These are phyloP conservation scores for Embiotoca jacksoni DNA, from an alignment of 2,113 vertebrate genomes.

Conservation along the genomic window DNA sequence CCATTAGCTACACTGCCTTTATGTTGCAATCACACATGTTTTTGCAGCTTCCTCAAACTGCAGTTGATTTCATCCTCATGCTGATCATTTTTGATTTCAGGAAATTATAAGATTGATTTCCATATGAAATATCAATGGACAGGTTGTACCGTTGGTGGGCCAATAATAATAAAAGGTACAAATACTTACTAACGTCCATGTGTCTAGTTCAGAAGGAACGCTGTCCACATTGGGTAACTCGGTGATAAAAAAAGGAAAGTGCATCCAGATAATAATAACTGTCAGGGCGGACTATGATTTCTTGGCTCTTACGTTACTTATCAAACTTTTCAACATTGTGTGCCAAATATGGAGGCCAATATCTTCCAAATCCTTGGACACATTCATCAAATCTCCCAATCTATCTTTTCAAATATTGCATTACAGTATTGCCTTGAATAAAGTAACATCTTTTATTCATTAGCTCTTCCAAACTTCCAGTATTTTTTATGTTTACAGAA, in stretches of 20 bases:
- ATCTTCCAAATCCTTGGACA: slow-evolving; percentile 8
- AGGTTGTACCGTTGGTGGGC: not conserved
- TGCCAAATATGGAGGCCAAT: not conserved
- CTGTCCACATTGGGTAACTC: slow-evolving; percentile 17
- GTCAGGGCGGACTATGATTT: slow-evolving; percentile 28
- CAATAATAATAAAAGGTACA: no score
- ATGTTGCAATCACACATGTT: no score
- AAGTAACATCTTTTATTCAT: not conserved
- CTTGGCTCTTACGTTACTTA: slow-evolving; percentile 20
- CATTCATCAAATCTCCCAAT: slow-evolving; percentile 6
- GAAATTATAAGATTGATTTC: slow-evolving; percentile 8
- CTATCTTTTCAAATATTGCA: not conserved
- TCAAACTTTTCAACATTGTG: slow-evolving; percentile 24
- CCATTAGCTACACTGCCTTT: no score
- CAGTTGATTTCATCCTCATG: no score
- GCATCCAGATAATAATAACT: slow-evolving; percentile 65
- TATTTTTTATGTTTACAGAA: not conserved
- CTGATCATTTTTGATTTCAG: no score
- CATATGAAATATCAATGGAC: slow-evolving; percentile 24
- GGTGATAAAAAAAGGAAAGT: slow-evolving; percentile 50
- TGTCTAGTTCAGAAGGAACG: slow-evolving; percentile 36
- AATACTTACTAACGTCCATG: slow-evolving; percentile 7
- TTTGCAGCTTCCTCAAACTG: no score
- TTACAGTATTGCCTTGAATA: not conserved
- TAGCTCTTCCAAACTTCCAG: not conserved